These are phyloP conservation scores for Pemphigus obesinymphae DNA, from an alignment of 1,140 invertebrate species.

Conservation along the genomic window DNA sequence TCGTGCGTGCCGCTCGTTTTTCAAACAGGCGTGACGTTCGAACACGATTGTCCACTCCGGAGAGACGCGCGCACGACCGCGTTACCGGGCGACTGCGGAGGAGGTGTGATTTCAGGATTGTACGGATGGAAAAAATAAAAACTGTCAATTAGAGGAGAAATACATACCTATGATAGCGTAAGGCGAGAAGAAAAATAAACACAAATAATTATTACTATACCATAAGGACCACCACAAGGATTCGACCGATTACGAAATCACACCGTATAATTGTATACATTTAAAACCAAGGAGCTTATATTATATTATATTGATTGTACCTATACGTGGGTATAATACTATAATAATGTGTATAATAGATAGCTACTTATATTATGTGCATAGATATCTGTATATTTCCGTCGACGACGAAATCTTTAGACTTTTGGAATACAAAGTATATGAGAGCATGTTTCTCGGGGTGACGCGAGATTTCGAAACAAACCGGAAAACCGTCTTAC, in stretches of 20 bases:
- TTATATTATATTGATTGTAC: background rate
- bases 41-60: constrained; percentile 30
- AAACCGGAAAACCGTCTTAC: background rate
- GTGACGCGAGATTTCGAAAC: background rate
- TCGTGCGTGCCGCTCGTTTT: background rate
- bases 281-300: too few species aligned
- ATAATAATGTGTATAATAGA: background rate
- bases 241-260: background rate
- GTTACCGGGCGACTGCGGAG: background rate
- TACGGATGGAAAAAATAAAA: background rate
- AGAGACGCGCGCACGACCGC: background rate
- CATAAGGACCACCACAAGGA: background rate
- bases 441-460: background rate
- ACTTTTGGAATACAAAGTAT: background rate
- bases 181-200: background rate
- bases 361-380: background rate
- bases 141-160: background rate
- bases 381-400: background rate
- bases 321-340: background rate
- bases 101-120: background rate
- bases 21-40: constrained; percentile 30
- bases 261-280: background rate
- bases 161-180: too few species aligned
- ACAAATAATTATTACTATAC: background rate
- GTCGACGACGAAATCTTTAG: background rate